Conservation (phyloP, 2,113 vertebrate genomes). For the Xenopus borealis region DNA sequence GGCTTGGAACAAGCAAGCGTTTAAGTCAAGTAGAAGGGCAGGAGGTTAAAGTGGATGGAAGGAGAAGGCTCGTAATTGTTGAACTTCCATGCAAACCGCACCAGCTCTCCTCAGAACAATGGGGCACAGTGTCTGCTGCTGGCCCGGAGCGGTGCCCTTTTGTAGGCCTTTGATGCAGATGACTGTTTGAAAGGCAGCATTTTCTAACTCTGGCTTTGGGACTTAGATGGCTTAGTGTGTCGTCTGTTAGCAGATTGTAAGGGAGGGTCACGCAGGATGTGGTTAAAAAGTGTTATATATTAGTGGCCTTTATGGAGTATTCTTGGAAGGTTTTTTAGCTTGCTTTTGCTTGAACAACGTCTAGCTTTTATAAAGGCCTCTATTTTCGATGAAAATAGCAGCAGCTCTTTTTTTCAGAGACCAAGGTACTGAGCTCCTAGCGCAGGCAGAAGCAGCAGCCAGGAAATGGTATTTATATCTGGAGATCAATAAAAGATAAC, state of each 20-base stretch:
- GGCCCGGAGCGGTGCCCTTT: conserved; percentile 51
- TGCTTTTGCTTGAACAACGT: conserved; percentile 54
- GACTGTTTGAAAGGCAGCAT: conserved; percentile 49
- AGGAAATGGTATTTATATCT: conserved; percentile 46
- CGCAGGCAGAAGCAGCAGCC: conserved; percentile 2
- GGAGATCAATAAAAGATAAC: conserved; percentile 31
- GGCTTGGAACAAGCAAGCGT: conserved; percentile 11
- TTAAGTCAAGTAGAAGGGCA: conserved; percentile 52
- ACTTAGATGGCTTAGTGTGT: conserved; percentile 53
- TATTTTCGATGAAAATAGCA: conserved; percentile 49
- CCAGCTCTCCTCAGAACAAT: conserved; percentile 65
- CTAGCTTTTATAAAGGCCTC: conserved; percentile 51
- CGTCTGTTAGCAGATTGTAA: conserved; percentile 57
- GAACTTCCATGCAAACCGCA: conserved; percentile 57
- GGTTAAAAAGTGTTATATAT: conserved; percentile 44
- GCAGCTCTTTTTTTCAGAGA: conserved; percentile 29
- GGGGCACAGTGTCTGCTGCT: conserved; percentile 58
- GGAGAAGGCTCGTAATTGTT: conserved; percentile 64
- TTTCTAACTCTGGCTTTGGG: conserved; percentile 51
- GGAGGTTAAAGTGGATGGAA: conserved; percentile 51
- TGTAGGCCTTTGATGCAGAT: conserved; percentile 57
- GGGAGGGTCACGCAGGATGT: conserved; percentile 57
- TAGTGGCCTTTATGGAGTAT: conserved; percentile 51
- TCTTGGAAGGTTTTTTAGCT: conserved; percentile 54
- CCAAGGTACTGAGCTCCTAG: conserved; percentile 64